Conservation (phyloP, 2,888 invertebrate species). For the Catocala nupta region DNA sequence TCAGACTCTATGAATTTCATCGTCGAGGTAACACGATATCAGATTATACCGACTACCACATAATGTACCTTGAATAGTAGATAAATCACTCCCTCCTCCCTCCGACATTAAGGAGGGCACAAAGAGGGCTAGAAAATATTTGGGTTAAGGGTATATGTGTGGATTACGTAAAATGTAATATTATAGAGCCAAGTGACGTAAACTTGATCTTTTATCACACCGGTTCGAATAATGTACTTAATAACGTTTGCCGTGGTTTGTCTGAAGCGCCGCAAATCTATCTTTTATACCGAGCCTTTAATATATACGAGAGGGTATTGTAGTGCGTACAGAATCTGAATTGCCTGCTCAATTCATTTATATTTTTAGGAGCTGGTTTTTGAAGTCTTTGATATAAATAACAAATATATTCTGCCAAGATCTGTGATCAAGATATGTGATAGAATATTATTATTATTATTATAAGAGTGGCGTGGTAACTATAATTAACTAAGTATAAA, state of each 20-base stretch:
- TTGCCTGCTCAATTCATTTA: background rate
- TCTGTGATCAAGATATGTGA: too few relatives aligned
- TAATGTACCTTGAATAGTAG: conserved; percentile 68
- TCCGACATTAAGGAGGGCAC: conserved; percentile 59
- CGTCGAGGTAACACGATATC: conserved; percentile 53
- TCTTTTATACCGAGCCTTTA: conserved; percentile 8
- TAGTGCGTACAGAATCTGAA: background rate
- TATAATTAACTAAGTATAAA: too few relatives aligned
- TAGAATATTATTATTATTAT: too few relatives aligned
- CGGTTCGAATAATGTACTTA: conserved; percentile 34
- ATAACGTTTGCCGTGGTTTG: conserved; percentile 22
- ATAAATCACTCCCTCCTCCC: conserved; percentile 65
- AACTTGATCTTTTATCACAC: conserved; percentile 42
- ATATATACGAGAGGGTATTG: conserved; percentile 6
- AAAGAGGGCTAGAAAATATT: conserved; percentile 62
- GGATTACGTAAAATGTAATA: conserved; percentile 51
- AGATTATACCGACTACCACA: conserved; percentile 64
- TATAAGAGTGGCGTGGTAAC: too few relatives aligned
- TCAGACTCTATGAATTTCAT: conserved; percentile 47
- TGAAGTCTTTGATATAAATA: too few relatives aligned
- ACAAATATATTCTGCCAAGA: too few relatives aligned
- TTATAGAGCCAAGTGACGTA: conserved; percentile 38
- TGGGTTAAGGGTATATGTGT: conserved; percentile 56
- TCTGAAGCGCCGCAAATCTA: conserved; percentile 4
- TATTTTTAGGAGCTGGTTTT: background rate